Conservation (phyloP, 1,140 invertebrate genomes). For the Rhagoletis zephyria region DNA sequence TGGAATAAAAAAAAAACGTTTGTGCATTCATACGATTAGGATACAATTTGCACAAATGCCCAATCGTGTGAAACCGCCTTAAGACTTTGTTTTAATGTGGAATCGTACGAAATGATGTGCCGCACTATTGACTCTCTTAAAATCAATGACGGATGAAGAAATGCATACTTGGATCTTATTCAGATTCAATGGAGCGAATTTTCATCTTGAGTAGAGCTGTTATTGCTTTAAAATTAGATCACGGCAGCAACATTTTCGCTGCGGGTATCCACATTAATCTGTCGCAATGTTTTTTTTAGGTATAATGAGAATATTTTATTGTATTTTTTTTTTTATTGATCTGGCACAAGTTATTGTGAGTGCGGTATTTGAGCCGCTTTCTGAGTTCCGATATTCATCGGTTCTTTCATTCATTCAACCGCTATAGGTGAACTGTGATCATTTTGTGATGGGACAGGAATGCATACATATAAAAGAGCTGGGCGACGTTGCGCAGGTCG, state of each 20-base stretch:
- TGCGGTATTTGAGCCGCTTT: not conserved
- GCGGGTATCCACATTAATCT: not conserved
- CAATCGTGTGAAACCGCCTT: too few species aligned
- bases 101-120: too few species aligned
- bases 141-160: too few species aligned
- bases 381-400: not conserved
- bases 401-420: not conserved
- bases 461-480: not conserved
- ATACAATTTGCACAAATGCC: too few species aligned
- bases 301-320: not conserved
- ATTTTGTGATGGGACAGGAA: not conserved
- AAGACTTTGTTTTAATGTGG: too few species aligned
- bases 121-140: too few species aligned
- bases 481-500: not conserved
- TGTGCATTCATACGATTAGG: too few species aligned
- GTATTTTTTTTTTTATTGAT: not conserved
- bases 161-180: too few species aligned
- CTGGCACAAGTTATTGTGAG: not conserved
- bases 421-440: not conserved
- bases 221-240: not conserved
- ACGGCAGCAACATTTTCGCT: not conserved
- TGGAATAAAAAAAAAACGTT: not conserved
- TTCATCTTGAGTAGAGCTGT: not conserved
- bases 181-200: too few species aligned
- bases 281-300: not conserved